phyloP scores from a whole-genome alignment of 2,797 vertebrate genomes.

The Lithobates sylvaticus region DNA sequence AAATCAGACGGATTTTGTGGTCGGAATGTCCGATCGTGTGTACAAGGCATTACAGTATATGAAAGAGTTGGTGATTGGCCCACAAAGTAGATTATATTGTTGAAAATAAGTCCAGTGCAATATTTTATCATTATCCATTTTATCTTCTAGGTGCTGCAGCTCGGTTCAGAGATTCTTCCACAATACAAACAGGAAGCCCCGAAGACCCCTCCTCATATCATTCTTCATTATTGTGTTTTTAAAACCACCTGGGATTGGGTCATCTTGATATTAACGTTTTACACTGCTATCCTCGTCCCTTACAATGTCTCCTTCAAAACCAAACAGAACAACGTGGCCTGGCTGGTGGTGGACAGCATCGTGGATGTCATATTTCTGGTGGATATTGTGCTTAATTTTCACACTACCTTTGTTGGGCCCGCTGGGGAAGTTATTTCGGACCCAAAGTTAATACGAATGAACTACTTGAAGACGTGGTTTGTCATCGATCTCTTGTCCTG shows the following conservation, averaged over 20 bases:
- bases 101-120: no score
- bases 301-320: conserved; percentile 99
- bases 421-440: conserved; percentile 98
- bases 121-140: not conserved
- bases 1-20: no score
- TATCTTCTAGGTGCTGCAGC: conserved; percentile 89
- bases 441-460: conserved; percentile 98
- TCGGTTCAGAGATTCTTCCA: conserved; percentile 96
- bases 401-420: conserved; percentile 98
- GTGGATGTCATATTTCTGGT: conserved; percentile 98
- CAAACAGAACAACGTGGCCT: conserved; percentile 98
- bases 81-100: no score
- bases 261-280: conserved; percentile 98
- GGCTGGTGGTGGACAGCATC: conserved; percentile 98
- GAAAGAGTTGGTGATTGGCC: no score
- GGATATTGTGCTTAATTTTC: conserved; percentile 98
- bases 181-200: conserved; percentile 99
- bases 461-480: conserved; percentile 99
- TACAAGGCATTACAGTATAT: no score
- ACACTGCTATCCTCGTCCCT: conserved; percentile 98
- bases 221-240: conserved; percentile 98
- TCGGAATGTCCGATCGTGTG: no score
- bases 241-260: conserved; percentile 99
- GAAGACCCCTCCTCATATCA: conserved; percentile 98
- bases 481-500: conserved; percentile 98